phyloP scores from a whole-genome alignment of 2,888 invertebrate species.

The Gibbula magus region DNA sequence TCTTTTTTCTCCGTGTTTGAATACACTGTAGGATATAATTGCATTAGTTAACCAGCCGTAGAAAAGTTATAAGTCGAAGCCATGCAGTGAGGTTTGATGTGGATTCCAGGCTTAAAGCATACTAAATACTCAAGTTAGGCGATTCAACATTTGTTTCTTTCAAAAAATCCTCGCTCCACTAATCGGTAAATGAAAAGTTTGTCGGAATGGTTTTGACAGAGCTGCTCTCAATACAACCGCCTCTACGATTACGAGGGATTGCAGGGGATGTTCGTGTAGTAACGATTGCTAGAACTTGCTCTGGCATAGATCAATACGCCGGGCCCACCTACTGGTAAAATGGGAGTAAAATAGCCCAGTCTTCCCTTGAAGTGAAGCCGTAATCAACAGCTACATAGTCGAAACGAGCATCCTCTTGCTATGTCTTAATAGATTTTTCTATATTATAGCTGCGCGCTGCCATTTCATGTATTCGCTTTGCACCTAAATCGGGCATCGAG shows the following conservation, averaged over 20 bases:
- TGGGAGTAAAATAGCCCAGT: conserved; percentile 7
- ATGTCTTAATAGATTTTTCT: conserved; percentile 22
- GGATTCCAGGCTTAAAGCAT: neutral
- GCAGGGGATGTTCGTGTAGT: neutral
- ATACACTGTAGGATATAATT: conserved; percentile 17
- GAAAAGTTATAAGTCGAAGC: neutral
- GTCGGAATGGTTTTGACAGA: conserved; percentile 12
- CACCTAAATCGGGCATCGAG: conserved; percentile 2
- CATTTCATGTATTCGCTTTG: conserved; percentile 15
- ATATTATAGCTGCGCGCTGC: conserved; percentile 14
- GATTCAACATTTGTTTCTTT: neutral
- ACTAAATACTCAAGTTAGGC: neutral
- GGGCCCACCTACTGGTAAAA: neutral
- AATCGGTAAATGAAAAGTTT: conserved; percentile 19
- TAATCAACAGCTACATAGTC: conserved; percentile 2
- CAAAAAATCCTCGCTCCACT: neutral
- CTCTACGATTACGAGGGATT: conserved; percentile 2
- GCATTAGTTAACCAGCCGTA: conserved; percentile 18
- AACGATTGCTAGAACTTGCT: neutral
- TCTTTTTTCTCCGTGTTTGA: conserved; percentile 8
- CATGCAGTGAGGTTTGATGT: neutral
- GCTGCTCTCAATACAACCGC: conserved; percentile 3
- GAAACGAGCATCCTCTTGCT: neutral
- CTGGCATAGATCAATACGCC: neutral
- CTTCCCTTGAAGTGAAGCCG: conserved; percentile 8